Percentiles rank a stretch among this genome's conserved stretches.
Conservation (phyloP, 1,140 invertebrate genomes). For the Cotesia typhae region DNA sequence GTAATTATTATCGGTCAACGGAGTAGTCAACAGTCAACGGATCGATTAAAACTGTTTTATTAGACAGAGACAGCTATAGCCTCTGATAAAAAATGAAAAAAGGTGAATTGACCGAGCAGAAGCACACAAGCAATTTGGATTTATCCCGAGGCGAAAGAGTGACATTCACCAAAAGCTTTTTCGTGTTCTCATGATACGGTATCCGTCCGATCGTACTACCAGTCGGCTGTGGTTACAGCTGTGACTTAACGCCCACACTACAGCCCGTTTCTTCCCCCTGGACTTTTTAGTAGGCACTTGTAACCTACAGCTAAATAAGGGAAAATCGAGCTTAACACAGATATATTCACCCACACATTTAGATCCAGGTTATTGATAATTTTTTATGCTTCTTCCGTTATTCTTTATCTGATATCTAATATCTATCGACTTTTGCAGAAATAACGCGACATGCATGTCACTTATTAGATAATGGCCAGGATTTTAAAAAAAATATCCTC, state of each 20-base stretch:
- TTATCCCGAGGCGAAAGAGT: not conserved
- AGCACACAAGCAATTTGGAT: not conserved
- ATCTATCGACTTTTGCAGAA: too few species aligned
- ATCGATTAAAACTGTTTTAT: too few species aligned
- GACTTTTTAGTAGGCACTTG: not conserved
- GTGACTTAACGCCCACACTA: slow-evolving; percentile 4
- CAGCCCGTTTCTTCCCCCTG: not conserved
- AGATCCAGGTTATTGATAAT: too few species aligned
- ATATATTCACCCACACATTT: too few species aligned
- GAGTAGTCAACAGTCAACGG: too few species aligned
- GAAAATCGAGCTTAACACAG: not conserved
- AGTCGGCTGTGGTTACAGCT: not conserved
- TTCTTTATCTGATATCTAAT: too few species aligned
- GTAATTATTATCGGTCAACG: too few species aligned
- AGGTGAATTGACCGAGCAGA: not conserved
- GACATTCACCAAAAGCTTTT: slow-evolving; percentile 11
- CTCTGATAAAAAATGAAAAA: not conserved
- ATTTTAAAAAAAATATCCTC: too few species aligned
- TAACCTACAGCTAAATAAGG: not conserved
- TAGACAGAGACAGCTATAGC: not conserved
- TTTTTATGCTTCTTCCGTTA: not conserved
- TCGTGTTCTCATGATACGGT: not conserved
- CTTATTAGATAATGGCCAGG: too few species aligned
- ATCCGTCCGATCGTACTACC: not conserved
- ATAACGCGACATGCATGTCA: too few species aligned